Evolutionary conservation across 2,888 invertebrate genomes (phyloP).

Genomic region (Spisula subtruncata): DNA sequence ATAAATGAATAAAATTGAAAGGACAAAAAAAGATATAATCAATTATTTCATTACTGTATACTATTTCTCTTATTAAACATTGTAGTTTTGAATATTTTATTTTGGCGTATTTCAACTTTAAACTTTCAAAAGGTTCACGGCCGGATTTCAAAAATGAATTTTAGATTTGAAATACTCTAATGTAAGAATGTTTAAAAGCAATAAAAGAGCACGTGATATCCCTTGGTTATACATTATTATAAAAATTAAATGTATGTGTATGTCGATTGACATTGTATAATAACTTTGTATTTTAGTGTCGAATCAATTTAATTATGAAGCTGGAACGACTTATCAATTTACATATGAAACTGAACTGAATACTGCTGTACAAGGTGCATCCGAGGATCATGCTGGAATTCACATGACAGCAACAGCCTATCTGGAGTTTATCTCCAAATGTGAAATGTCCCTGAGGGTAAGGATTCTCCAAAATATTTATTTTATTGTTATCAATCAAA

Average conservation of each 20-base stretch:
- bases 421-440: constrained; percentile 87
- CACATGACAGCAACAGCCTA: constrained; percentile 87
- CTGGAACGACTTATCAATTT: constrained; percentile 94
- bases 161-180: background rate
- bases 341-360: constrained; percentile 91
- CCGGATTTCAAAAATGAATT: background rate
- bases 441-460: constrained; percentile 88
- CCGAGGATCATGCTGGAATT: constrained; percentile 88
- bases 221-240: too few species aligned
- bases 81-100: too few species aligned
- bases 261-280: background rate
- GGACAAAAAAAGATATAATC: constrained; percentile 25
- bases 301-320: constrained; percentile 88
- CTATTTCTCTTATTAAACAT: too few species aligned
- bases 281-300: constrained; percentile 74
- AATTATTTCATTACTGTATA: background rate
- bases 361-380: constrained; percentile 91
- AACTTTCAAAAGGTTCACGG: background rate
- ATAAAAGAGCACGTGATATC: too few species aligned
- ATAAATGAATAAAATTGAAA: too few species aligned
- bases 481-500: background rate
- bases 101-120: too few species aligned
- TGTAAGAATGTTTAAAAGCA: too few species aligned
- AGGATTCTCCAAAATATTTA: constrained; percentile 46
- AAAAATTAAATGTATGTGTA: too few species aligned